Percentiles rank a stretch among this genome's conserved stretches.
Evolutionary conservation across 2,888 invertebrate species (phyloP).

Genomic region (Graphium colonna): DNA sequence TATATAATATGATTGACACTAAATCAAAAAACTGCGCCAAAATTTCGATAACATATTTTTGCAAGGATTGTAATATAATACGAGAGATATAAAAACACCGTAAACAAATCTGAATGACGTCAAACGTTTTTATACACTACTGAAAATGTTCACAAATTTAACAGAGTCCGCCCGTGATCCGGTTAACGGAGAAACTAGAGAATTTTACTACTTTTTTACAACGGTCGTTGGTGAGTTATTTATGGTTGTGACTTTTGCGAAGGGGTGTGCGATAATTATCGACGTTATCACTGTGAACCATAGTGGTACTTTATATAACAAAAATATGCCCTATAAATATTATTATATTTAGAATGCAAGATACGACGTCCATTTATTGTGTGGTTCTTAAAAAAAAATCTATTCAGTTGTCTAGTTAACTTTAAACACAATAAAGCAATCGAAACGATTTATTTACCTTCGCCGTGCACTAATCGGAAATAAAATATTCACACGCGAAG

Average conservation of each 20-base stretch:
- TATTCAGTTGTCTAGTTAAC: slow-evolving; percentile 21
- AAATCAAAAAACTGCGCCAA: too few relatives aligned
- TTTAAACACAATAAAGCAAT: slow-evolving; percentile 41
- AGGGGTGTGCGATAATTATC: slow-evolving; percentile 20
- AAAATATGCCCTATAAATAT: background rate
- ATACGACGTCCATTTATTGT: too few relatives aligned
- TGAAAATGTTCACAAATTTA: slow-evolving; percentile 16
- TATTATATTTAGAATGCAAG: background rate
- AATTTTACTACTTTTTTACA: slow-evolving; percentile 48
- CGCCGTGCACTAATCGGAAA: slow-evolving; percentile 50
- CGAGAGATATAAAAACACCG: too few relatives aligned
- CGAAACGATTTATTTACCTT: slow-evolving; percentile 55
- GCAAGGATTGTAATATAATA: too few relatives aligned
- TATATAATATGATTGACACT: too few relatives aligned
- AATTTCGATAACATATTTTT: too few relatives aligned
- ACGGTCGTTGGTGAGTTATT: slow-evolving; percentile 50
- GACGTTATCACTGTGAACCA: slow-evolving; percentile 4
- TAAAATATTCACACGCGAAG: slow-evolving; percentile 64
- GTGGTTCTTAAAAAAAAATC: too few relatives aligned
- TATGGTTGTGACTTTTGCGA: slow-evolving; percentile 46
- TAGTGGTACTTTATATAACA: background rate
- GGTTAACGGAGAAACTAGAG: slow-evolving; percentile 28
- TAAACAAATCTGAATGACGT: background rate
- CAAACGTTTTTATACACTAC: slow-evolving; percentile 10
- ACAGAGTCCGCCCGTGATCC: slow-evolving; percentile 27